phyloP scores from a whole-genome alignment of 2,113 vertebrate genomes.

The Triplophysa tibetana region DNA sequence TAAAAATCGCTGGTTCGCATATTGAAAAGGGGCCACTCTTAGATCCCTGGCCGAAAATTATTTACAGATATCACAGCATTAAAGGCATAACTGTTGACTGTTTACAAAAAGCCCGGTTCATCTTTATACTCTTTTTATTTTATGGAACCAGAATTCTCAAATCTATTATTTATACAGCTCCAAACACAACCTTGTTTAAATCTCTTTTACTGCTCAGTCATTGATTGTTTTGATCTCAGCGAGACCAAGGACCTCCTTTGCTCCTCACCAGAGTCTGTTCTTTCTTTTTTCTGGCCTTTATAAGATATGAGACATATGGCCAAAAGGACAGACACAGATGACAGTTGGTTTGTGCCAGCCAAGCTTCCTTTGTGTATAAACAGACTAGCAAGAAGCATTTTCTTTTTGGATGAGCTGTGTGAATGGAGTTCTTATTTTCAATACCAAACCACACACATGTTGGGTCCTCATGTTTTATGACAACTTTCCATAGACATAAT shows the following conservation, averaged over 20 bases:
- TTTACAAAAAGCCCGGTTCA: neutral
- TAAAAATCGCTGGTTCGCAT: neutral
- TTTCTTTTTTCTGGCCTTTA: neutral
- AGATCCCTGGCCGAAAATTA: neutral
- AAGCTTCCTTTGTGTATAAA: neutral
- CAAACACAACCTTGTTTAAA: neutral
- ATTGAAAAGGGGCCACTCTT: neutral
- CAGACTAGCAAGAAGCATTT: conserved; percentile 23
- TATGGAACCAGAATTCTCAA: neutral
- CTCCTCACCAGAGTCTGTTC: neutral
- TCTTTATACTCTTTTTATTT: neutral
- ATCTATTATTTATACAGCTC: neutral
- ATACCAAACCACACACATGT: neutral
- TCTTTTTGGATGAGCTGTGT: neutral
- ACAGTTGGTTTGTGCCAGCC: neutral
- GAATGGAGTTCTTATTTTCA: conserved; percentile 14
- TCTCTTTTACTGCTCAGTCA: neutral
- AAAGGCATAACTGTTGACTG: neutral
- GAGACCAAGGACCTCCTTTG: neutral
- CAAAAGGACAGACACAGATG: conserved; percentile 17
- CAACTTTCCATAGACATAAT: no score
- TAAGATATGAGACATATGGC: neutral
- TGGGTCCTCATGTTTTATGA: no score
- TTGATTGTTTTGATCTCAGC: conserved; percentile 20
- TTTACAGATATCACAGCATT: neutral